Percentiles rank a stretch among this genome's conserved stretches.
Conservation (phyloP, 2,797 vertebrate species). For the Parauchenoglanis punctatus region DNA sequence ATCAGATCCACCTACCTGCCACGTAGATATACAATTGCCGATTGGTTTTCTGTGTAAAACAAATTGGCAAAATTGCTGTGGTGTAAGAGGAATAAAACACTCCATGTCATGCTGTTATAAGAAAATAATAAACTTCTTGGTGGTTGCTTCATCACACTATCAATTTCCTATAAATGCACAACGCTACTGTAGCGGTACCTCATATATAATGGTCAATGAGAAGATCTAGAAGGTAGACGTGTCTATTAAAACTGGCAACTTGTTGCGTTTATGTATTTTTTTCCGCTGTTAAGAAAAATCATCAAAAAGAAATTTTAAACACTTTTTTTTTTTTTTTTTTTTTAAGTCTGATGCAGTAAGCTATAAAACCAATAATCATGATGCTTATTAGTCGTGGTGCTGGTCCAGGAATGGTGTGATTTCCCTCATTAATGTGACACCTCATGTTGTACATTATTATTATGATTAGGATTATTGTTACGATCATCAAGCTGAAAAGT, state of each 20-base stretch:
- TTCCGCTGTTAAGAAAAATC: background rate
- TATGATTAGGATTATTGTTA: background rate
- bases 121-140: background rate
- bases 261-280: background rate
- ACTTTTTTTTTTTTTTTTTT: background rate
- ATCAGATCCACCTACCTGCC: background rate
- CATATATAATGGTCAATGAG: background rate
- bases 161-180: no score
- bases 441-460: background rate
- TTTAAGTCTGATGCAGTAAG: background rate
- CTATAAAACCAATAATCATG: background rate
- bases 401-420: slow-evolving; percentile 11
- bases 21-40: no score
- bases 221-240: background rate
- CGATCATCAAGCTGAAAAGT: background rate
- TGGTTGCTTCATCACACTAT: background rate
- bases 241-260: background rate
- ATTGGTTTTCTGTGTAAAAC: background rate
- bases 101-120: no score
- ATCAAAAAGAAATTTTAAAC: background rate
- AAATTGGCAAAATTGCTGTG: no score
- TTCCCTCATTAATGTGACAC: background rate
- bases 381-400: background rate
- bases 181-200: background rate
- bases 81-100: background rate